A percentile compares a stretch with the other conserved stretches of the same genome.
Evolutionary conservation across 2,888 invertebrate genomes (phyloP).

Genomic region (Synanthedon andrenaeformis): DNA sequence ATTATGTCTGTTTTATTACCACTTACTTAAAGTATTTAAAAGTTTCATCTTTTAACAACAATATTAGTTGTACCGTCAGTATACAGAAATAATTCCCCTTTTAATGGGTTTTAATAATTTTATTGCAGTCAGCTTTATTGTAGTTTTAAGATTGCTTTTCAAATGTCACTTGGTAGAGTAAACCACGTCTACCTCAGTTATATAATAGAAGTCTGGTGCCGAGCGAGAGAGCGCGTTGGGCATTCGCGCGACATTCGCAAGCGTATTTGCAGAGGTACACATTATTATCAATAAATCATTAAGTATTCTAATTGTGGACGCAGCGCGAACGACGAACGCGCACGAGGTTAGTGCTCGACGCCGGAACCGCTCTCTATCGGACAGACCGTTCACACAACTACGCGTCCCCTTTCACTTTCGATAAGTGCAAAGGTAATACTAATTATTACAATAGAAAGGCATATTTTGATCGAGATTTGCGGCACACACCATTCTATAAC

Average conservation of each 20-base stretch:
- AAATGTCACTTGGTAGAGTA: too few species aligned
- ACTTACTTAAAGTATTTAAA: too few species aligned
- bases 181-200: neutral
- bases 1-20: too few species aligned
- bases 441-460: constrained; percentile 11
- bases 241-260: constrained; percentile 12
- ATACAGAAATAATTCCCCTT: too few species aligned
- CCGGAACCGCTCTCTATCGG: constrained; percentile 13
- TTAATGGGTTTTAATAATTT: too few species aligned
- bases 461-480: constrained; percentile 14
- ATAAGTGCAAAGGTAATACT: constrained; percentile 9
- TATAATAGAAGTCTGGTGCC: constrained; percentile 3
- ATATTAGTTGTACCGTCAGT: too few species aligned
- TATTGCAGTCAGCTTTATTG: too few species aligned
- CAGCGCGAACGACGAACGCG: constrained; percentile 19
- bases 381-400: neutral
- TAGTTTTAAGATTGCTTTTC: too few species aligned
- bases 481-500: constrained; percentile 23
- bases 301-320: constrained; percentile 5
- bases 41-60: too few species aligned
- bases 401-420: neutral
- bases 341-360: constrained; percentile 14
- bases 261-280: neutral
- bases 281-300: neutral
- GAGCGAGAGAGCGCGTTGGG: constrained; percentile 7